Percentiles rank a stretch among this genome's conserved stretches.
Evolutionary conservation across 1,140 invertebrate genomes (phyloP).

Genomic region (Lordiphosa mommai): DNA sequence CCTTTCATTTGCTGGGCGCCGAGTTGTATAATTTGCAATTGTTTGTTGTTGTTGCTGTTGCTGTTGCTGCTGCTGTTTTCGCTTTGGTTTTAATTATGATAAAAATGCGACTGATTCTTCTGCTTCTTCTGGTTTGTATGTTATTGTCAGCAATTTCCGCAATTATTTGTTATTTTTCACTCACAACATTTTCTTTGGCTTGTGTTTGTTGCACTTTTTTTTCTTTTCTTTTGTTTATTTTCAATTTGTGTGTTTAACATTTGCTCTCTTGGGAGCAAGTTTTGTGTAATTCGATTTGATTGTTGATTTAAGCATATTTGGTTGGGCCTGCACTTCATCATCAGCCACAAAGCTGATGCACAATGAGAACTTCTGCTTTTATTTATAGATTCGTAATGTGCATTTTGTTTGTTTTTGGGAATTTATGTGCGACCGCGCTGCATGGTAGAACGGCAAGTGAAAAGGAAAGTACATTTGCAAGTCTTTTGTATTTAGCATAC

Average conservation of each 20-base stretch:
- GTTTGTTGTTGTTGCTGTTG: slow-evolving; percentile 60
- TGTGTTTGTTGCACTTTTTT: slow-evolving; percentile 15
- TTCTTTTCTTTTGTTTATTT: slow-evolving; percentile 72
- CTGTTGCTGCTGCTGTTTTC: slow-evolving; percentile 11
- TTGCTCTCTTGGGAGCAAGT: slow-evolving; percentile 28
- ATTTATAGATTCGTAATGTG: slow-evolving; percentile 54
- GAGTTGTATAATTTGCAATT: slow-evolving; percentile 73
- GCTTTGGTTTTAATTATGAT: slow-evolving; percentile 19
- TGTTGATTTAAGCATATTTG: slow-evolving; percentile 46
- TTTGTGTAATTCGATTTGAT: slow-evolving; percentile 43
- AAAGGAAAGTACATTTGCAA: background rate
- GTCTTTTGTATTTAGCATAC: slow-evolving; percentile 24
- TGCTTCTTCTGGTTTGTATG: slow-evolving; percentile 23
- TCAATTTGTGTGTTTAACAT: slow-evolving; percentile 68
- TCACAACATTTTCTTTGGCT: slow-evolving; percentile 3
- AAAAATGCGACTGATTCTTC: slow-evolving; percentile 41
- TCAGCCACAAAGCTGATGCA: slow-evolving; percentile 10
- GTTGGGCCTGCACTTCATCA: slow-evolving; percentile 17
- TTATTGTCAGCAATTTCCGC: slow-evolving; percentile 59
- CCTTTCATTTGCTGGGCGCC: slow-evolving; percentile 51
- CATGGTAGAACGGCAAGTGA: background rate
- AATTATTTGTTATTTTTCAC: slow-evolving; percentile 54
- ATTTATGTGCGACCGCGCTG: slow-evolving; percentile 38
- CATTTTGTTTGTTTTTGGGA: slow-evolving; percentile 38
- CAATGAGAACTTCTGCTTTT: slow-evolving; percentile 25